Base-by-base conservation (phyloP, 2,797 vertebrate species). In the Bucorvus abyssinicus region DNA sequence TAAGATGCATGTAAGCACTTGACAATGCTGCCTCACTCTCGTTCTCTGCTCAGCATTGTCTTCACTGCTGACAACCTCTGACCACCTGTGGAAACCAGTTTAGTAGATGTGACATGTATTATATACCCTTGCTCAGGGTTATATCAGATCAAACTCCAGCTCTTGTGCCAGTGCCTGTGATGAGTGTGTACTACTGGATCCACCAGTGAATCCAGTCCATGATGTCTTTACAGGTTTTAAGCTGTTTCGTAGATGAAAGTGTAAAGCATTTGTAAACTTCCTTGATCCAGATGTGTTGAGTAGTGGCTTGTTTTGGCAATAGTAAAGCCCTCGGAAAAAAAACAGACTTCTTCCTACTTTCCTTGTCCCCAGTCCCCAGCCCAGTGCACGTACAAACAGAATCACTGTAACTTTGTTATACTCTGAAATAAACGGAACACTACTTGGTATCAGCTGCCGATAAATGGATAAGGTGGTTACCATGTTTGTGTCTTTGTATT, bases 401-500 rank as follows among this genome's bases (percentile, higher is more conserved):
- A 38, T 16, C 24, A 42, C 14, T 59, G 18, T 75, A 75, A 45
- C 22, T 87, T 14, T 42, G n/a, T 6, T 56, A 10, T 70, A 34
- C 30, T 7, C 10, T 55, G 49, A 63, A 42, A 45, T 63, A 70
- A 56, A 76, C 81, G 14, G 32, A 64, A 12, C 5, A 13, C 12
- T 71, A 2, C 27, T 63, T 87, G n/a, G 3, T 84, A 27, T 73
- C 60, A 75, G 17, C 38, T 77, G 22, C 49, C 49, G 70, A 2
- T 40, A 74, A 91, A 38, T 32, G 36, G 14, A 61, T n/a, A 94
- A 38, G 23, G 36, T 56, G 21, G 2, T 89, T 94, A 40, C 63
- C 94, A 36, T 74, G 5, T 94, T 94, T 93, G 40, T 82, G 50
- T 84, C 9, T 44, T 84, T 11, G 17, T 95, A 38, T 94, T 95